phyloP scores from a whole-genome alignment of 2,797 vertebrate genomes.

The Semaprochilodus insignis region DNA sequence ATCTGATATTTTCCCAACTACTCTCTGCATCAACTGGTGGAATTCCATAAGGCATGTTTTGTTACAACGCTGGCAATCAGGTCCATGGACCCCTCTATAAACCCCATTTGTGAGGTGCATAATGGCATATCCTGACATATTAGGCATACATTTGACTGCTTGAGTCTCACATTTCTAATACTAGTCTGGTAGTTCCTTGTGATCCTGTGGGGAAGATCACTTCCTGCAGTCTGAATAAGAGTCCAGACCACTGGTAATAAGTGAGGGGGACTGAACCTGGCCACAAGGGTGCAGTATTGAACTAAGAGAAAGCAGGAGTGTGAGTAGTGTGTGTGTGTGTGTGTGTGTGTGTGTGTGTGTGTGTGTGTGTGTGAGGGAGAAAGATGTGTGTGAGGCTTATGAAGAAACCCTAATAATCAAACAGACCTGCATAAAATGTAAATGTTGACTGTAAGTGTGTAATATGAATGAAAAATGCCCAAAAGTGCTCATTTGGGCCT shows the following conservation, averaged over 20 bases:
- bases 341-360: background rate
- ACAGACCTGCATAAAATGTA: constrained; percentile 46
- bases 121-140: background rate
- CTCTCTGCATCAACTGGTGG: no score
- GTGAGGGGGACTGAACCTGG: background rate
- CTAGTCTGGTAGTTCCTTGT: background rate
- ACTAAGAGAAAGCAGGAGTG: constrained; percentile 19
- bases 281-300: constrained; percentile 58
- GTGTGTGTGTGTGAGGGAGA: background rate
- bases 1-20: no score
- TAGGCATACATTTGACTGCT: background rate
- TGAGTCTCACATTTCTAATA: background rate
- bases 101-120: no score
- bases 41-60: no score
- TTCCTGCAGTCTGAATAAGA: background rate
- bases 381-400: background rate
- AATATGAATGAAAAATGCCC: constrained; percentile 45
- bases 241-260: background rate
- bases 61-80: no score
- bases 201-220: background rate
- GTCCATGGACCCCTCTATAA: no score
- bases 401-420: constrained; percentile 44
- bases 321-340: background rate
- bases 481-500: constrained; percentile 48
- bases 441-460: constrained; percentile 53